Percentiles rank a stretch among this genome's conserved stretches.
phyloP scores from a whole-genome alignment of 2,888 invertebrate genomes.

The Pterostichus niger region DNA sequence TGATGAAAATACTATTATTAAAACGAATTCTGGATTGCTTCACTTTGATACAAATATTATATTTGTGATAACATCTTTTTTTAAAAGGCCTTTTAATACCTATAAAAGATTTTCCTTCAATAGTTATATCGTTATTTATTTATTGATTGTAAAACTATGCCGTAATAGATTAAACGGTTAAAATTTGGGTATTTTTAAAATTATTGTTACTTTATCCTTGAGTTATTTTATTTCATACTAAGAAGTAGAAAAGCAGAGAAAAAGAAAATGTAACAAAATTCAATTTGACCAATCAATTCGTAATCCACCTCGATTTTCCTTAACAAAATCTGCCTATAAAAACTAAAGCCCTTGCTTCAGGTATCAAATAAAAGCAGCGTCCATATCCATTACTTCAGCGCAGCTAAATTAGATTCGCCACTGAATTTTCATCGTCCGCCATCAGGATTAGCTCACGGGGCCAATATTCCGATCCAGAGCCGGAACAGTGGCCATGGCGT shows the following conservation, averaged over 20 bases:
- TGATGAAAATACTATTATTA: too few species aligned
- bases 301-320: slow-evolving; percentile 21
- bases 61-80: too few species aligned
- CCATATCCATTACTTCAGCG: slow-evolving; percentile 45
- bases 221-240: too few species aligned
- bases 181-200: too few species aligned
- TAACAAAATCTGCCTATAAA: slow-evolving; percentile 44
- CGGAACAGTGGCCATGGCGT: not conserved
- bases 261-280: slow-evolving; percentile 35
- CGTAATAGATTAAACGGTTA: too few species aligned
- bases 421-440: slow-evolving; percentile 58
- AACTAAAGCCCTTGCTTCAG: slow-evolving; percentile 37
- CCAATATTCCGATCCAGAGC: slow-evolving; percentile 50
- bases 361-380: slow-evolving; percentile 52
- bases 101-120: too few species aligned
- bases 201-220: too few species aligned
- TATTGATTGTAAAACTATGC: too few species aligned
- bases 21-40: too few species aligned
- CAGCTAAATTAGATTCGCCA: slow-evolving; percentile 55
- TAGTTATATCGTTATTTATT: too few species aligned
- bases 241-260: not conserved
- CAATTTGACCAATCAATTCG: slow-evolving; percentile 34
- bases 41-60: too few species aligned
- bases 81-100: too few species aligned
- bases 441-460: slow-evolving; percentile 47